These are phyloP conservation scores for Helicoverpa armigera DNA, from an alignment of 1,140 invertebrate genomes.

Conservation along the genomic window DNA sequence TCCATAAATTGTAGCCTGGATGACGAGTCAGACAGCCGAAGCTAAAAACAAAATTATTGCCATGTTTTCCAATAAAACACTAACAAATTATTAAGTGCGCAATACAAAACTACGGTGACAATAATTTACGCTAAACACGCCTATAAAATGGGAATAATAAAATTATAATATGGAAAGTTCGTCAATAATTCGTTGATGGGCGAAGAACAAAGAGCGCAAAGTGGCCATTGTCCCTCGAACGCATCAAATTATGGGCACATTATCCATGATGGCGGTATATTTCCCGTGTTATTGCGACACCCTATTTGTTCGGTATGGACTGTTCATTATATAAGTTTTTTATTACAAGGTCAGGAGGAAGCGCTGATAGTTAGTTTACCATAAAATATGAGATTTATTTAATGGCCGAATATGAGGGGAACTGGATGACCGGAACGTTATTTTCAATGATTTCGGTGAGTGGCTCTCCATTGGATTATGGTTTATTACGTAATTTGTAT, in stretches of 20 bases:
- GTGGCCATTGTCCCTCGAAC: conserved; percentile 60
- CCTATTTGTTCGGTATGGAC: conserved; percentile 40
- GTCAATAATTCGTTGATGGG: conserved; percentile 60
- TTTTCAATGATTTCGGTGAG: conserved; percentile 39
- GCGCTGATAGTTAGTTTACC: conserved; percentile 40
- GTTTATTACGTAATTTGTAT: neutral
- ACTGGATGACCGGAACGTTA: conserved; percentile 15
- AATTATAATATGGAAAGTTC: conserved; percentile 68
- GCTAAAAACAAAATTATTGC: conserved; percentile 33
- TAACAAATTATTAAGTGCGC: conserved; percentile 46
- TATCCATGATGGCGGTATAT: conserved; percentile 64
- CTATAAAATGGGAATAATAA: conserved; percentile 68
- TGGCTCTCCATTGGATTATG: conserved; percentile 16
- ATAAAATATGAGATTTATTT: conserved; percentile 48
- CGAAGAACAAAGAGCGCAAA: conserved; percentile 60
- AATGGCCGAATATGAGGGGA: conserved; percentile 41
- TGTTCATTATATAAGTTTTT: conserved; percentile 49
- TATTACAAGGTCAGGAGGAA: conserved; percentile 35
- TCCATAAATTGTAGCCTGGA: conserved; percentile 18
- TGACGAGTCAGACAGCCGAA: neutral
- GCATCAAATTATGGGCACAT: conserved; percentile 64
- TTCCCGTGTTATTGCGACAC: conserved; percentile 55
- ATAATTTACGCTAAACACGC: conserved; percentile 70
- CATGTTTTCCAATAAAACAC: conserved; percentile 34
- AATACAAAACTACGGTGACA: conserved; percentile 54